These are phyloP conservation scores for Garra rufa DNA, from an alignment of 2,113 vertebrate genomes.

Conservation along the genomic window DNA sequence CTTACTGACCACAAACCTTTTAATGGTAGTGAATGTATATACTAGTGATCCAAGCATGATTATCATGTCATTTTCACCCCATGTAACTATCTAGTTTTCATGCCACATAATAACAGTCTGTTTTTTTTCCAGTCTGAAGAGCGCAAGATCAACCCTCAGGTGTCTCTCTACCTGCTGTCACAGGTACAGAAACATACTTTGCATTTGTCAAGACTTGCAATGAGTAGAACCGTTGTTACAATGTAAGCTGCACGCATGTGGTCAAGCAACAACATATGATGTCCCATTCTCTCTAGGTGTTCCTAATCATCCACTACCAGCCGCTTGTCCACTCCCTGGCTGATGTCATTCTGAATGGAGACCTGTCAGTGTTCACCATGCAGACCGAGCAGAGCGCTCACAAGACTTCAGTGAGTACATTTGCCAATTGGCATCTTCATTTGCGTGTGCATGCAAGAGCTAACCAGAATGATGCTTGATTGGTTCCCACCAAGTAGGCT, in stretches of 20 bases:
- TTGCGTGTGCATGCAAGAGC: slow-evolving; percentile 60
- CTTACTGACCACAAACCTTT: neutral
- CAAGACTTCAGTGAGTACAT: slow-evolving; percentile 82
- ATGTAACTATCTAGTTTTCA: neutral
- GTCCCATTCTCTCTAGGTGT: slow-evolving; percentile 81
- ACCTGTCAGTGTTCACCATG: slow-evolving; percentile 86
- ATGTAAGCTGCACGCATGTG: neutral
- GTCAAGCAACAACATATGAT: neutral
- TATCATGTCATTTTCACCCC: neutral
- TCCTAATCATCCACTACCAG: slow-evolving; percentile 94
- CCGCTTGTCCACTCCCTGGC: slow-evolving; percentile 93
- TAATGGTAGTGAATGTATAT: neutral
- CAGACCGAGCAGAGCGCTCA: slow-evolving; percentile 82
- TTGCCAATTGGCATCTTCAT: neutral
- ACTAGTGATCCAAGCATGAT: neutral
- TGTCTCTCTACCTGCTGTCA: slow-evolving; percentile 96
- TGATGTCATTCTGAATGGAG: slow-evolving; percentile 94
- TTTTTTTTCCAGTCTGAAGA: slow-evolving; percentile 82
- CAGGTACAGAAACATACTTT: slow-evolving; percentile 79
- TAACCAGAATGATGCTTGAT: neutral
- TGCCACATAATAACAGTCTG: slow-evolving; percentile 14
- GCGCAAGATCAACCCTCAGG: slow-evolving; percentile 92
- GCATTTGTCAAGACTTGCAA: slow-evolving; percentile 12
- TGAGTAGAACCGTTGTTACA: neutral
- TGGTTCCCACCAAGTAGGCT: neutral